phyloP scores from a whole-genome alignment of 2,113 vertebrate species.

The Hemicordylus capensis region DNA sequence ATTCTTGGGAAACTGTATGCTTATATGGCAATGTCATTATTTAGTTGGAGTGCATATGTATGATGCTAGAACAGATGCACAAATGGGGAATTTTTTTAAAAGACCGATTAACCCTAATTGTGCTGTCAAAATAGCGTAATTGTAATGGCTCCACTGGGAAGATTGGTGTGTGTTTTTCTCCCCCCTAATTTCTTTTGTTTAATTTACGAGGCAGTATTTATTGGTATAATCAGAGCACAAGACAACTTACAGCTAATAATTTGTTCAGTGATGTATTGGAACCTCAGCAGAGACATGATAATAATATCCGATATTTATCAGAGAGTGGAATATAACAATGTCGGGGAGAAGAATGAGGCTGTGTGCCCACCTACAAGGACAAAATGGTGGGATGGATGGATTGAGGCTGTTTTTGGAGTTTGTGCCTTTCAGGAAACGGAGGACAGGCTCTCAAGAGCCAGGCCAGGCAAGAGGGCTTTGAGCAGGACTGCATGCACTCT shows the following conservation, averaged over 20 bases:
- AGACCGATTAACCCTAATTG: conserved; percentile 2
- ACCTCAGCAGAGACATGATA: conserved; percentile 30
- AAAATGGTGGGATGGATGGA: neutral
- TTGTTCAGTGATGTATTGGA: conserved; percentile 8
- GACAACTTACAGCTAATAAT: conserved; percentile 9
- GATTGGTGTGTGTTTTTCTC: neutral
- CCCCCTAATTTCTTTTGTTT: neutral
- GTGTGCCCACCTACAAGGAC: neutral
- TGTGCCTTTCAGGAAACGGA: neutral
- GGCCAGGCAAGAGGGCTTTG: neutral
- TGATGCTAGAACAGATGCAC: neutral
- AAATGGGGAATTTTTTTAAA: neutral
- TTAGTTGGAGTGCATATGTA: neutral
- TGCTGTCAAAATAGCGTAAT: neutral
- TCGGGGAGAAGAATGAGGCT: neutral
- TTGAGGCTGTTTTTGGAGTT: neutral
- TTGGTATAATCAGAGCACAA: conserved; percentile 14
- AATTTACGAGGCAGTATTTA: conserved; percentile 17
- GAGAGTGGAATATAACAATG: neutral
- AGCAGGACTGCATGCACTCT: neutral
- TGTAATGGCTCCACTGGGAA: neutral
- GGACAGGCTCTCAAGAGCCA: neutral
- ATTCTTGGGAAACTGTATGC: neutral
- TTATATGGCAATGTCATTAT: neutral
- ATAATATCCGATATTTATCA: neutral